phyloP scores from a whole-genome alignment of 64 coral and sea anemone genomes.

The Montipora capricornis region DNA sequence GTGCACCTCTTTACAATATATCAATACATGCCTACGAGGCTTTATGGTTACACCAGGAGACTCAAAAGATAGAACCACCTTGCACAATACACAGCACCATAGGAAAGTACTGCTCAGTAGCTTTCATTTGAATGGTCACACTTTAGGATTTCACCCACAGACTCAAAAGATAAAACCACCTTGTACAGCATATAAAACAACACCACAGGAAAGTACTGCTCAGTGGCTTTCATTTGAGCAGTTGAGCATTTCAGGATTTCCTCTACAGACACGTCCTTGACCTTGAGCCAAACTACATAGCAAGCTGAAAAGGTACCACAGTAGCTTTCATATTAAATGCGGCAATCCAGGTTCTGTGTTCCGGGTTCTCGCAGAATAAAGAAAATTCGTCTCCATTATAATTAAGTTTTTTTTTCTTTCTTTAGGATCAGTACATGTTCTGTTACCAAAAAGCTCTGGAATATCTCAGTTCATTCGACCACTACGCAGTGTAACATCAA shows the following conservation, averaged over 20 bases:
- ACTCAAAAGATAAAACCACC: neutral
- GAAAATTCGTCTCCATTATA: neutral
- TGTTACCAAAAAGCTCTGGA: conserved; percentile 93
- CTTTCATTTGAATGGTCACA: too few relatives aligned
- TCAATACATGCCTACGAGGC: too few relatives aligned
- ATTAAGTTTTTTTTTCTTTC: neutral
- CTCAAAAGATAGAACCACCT: too few relatives aligned
- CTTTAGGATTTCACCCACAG: neutral
- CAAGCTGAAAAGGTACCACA: too few relatives aligned
- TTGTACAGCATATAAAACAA: neutral
- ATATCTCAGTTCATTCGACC: conserved; percentile 94
- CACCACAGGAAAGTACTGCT: neutral
- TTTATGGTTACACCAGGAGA: too few relatives aligned
- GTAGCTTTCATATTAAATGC: too few relatives aligned
- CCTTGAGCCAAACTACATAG: too few relatives aligned
- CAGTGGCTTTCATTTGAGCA: neutral
- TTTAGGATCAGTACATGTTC: conserved; percentile 93
- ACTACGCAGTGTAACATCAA: conserved; percentile 82
- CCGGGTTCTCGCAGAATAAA: too few relatives aligned
- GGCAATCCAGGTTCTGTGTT: too few relatives aligned
- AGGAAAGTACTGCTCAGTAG: too few relatives aligned
- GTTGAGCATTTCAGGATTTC: neutral
- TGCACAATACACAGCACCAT: too few relatives aligned
- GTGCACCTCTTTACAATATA: too few relatives aligned
- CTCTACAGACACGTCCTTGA: neutral